Evolutionary conservation across 1,140 invertebrate species (phyloP), one percentile per base, ranked within the genome.

Genomic region (Calephelis nemesis): DNA sequence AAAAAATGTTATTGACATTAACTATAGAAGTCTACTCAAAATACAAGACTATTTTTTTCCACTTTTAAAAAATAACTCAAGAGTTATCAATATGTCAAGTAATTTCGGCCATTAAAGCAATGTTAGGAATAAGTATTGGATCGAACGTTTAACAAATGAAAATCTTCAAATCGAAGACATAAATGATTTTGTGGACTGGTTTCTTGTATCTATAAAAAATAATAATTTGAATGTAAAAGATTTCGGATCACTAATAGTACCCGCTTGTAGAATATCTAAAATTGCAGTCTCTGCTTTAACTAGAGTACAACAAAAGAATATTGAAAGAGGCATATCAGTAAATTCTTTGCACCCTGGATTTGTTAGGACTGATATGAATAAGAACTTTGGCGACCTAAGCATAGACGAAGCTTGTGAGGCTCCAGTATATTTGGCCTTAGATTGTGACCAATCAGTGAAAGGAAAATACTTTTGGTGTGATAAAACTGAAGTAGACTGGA

Each of bases 311-410:
- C 74, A 76, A 47, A 72, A 47, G 12, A 54, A 68, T 13, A 47
- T 72, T 15, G 65, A 68, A 3, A 63, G 68, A 66, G 68, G 63
- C 15, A 74, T 74, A 63, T 71, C 67, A 19, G 62, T 74, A 4
- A 74, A 74, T 15, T 72, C 70, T 11, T 47, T 74, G 50, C 70
- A 74, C 39, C 73, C 73, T 19, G 73, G 73, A 4, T 70, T 68
- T 47, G 70, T 74, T 15, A 72, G 68, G 11, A 74, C 70, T 5
- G 40, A 60, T 19, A 74, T 45, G 42, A 45, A 7, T 45, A 45
- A 45, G 42, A 45, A 45, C 8, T 45, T 45, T 9, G 42, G 42
- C 8, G 42, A 45, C 6, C 8, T 45, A 45, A 45, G 3, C 6
- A 9, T 45, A 7, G 42, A 45, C 6, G 42, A 45, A 45, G 42